Evolutionary conservation across 2,797 vertebrate genomes (phyloP).

Genomic region (Enteromius thamalakanensis): DNA sequence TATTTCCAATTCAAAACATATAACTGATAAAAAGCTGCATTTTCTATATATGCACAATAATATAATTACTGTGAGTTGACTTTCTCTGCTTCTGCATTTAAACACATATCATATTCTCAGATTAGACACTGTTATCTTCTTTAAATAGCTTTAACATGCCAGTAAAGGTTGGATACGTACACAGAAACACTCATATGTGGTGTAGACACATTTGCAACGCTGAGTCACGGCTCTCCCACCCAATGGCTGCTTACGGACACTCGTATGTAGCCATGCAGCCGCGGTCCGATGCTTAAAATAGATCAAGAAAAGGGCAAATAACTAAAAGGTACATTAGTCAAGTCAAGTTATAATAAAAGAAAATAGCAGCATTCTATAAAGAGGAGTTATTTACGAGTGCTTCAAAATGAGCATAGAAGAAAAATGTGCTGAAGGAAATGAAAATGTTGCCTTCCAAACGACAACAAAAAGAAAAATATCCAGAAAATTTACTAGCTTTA

Average conservation of each 20-base stretch:
- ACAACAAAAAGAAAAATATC: neutral
- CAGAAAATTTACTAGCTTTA: neutral
- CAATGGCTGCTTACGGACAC: slow-evolving; percentile 27
- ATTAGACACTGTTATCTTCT: slow-evolving; percentile 63
- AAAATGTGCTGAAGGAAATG: slow-evolving; percentile 33
- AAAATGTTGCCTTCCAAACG: slow-evolving; percentile 27
- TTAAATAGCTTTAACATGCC: slow-evolving; percentile 43
- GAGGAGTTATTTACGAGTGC: slow-evolving; percentile 73
- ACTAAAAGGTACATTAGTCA: slow-evolving; percentile 67
- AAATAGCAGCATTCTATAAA: slow-evolving; percentile 72
- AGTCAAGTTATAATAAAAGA: slow-evolving; percentile 72
- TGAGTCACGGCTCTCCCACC: slow-evolving; percentile 46
- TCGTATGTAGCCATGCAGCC: slow-evolving; percentile 46
- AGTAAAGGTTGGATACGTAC: slow-evolving; percentile 13
- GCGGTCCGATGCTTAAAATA: slow-evolving; percentile 67
- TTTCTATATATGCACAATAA: neutral
- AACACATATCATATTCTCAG: slow-evolving; percentile 66
- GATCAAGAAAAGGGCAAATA: slow-evolving; percentile 57
- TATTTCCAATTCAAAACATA: neutral
- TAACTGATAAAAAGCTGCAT: neutral
- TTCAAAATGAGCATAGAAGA: slow-evolving; percentile 56
- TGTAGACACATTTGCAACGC: slow-evolving; percentile 26
- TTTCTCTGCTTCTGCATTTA: slow-evolving; percentile 1
- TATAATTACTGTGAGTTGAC: neutral
- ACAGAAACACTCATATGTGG: slow-evolving; percentile 32